phyloP scores from a whole-genome alignment of 2,113 vertebrate species.

The Odontesthes bonariensis region DNA sequence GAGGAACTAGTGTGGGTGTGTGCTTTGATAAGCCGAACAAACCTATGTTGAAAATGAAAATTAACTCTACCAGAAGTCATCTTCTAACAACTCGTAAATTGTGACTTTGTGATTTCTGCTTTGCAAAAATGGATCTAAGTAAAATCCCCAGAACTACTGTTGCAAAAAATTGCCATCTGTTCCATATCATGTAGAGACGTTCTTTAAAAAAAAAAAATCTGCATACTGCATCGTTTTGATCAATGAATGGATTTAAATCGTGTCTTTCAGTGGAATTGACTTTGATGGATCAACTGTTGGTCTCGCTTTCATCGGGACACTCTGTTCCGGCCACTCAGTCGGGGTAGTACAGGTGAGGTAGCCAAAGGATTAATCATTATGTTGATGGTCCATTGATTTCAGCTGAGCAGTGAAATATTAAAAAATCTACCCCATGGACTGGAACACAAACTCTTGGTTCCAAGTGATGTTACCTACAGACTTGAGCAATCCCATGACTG shows the following conservation, averaged over 20 bases:
- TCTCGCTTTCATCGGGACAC: conserved; percentile 80
- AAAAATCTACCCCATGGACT: neutral
- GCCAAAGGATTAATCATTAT: neutral
- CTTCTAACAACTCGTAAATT: too few relatives aligned
- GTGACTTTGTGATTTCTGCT: too few relatives aligned
- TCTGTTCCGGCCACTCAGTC: conserved; percentile 78
- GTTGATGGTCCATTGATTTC: neutral
- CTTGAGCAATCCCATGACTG: neutral
- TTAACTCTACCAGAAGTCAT: too few relatives aligned
- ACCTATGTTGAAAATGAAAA: neutral
- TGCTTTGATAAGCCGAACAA: neutral
- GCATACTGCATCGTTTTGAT: too few relatives aligned
- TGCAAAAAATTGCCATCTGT: too few relatives aligned
- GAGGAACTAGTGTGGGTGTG: too few relatives aligned
- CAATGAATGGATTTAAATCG: neutral
- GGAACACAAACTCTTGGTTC: neutral
- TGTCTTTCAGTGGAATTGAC: conserved; percentile 80
- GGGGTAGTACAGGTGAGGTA: conserved; percentile 79
- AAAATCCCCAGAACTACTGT: neutral
- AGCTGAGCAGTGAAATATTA: neutral
- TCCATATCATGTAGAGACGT: too few relatives aligned
- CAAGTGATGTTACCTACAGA: conserved; percentile 1
- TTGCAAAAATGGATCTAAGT: too few relatives aligned
- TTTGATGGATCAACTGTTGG: conserved; percentile 83
- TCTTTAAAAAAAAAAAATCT: too few relatives aligned